Base-by-base conservation (phyloP, 2,113 vertebrate genomes). In the Microtus richardsoni region DNA sequence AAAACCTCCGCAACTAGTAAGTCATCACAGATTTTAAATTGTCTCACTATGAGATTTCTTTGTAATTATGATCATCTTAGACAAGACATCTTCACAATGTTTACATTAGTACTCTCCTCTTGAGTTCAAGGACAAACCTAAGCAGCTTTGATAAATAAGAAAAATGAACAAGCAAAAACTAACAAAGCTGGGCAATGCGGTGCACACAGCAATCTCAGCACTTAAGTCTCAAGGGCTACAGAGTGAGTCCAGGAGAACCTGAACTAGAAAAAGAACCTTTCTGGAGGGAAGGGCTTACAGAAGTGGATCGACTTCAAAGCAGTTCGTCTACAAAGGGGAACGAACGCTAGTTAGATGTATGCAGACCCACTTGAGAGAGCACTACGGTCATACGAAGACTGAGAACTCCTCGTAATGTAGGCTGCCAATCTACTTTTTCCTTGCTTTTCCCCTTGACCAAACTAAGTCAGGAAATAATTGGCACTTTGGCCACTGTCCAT, bases 21-120 rank as follows among this genome's bases (percentile, higher is more conserved):
- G 19, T 36, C 95, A 75, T 12, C 28, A 89, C 9, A 94, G 52
- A 92, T 60, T 73, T 96, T 19, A 60, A 85, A 94, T 74, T 44
- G 21, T 36, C 75, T 85, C 21, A 94, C 30, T 79, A 24, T 16
- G 41, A 17, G 2, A 91, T 92, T 91, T 90, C 54, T 85, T 52
- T 28, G 21, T 44, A 24, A 92, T 54, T 91, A 92, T 21, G 26
- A 83, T 84, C 88, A 84, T 21, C 49, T 77, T 74, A 58, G 39
- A 89, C 92, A 89, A 78, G 39, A 68, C 52, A 26, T 44, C 4
- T 89, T 92, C 16, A 79, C 64, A 66, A 70, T 41, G 5, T 78
- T 68, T 78, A 79, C 0, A 28, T 77, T 21, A 75, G 10, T n/a
- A 80, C 66, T 41, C 58, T 39, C 84, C 16, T 52, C 2, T 30